Base-by-base conservation (phyloP, 2,888 invertebrate genomes). In the Acutogordius australiensis region DNA sequence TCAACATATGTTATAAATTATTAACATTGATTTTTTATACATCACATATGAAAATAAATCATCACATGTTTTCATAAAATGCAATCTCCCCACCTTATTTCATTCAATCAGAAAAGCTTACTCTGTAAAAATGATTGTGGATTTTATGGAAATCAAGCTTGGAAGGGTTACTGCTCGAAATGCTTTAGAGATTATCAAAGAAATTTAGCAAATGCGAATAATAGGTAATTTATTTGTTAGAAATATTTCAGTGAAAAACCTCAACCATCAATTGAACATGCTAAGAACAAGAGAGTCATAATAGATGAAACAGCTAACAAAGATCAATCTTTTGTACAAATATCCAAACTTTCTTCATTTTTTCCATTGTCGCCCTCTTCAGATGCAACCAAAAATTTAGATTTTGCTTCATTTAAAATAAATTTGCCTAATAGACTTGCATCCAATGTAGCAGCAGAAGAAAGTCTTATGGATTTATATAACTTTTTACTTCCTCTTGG, bases 111-210 rank as follows among this genome's bases (percentile, higher is more conserved):
- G 45, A 79, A 81, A 45, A 87, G 88, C 70, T 73, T 91, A 64
- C 80, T 84, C 69, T 94, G 91, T 73, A 81, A 81, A 70, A 84
- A 81, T 74, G 85, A 87, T 44, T 97, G 94, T 73, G 91, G 88
- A 62, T 97, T 80, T 75, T 99, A 81, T 70, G 97, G 97, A 28
- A 94, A 91, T 72, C 83, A 86, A 4, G 84, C 87, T 68, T 97
- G 91, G 84, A 82, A 86, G 70, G 91, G 91, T 1, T 87, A 86
- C 70, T 97, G 97, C 71, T 94, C 94, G 57, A 83, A 86, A 73
- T 97, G 97, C 71, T 85, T 85, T 72, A 78, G 86, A 60, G 82
- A 51, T 21, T 51, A 51, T 51, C 8, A 51, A 51, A 51, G 23
- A 51, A 23, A 37, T 37, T n/a, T n/a, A n/a, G n/a, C n/a, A n/a